phyloP scores from a whole-genome alignment of 2,888 invertebrate species.

The Drosophila longiperda region DNA sequence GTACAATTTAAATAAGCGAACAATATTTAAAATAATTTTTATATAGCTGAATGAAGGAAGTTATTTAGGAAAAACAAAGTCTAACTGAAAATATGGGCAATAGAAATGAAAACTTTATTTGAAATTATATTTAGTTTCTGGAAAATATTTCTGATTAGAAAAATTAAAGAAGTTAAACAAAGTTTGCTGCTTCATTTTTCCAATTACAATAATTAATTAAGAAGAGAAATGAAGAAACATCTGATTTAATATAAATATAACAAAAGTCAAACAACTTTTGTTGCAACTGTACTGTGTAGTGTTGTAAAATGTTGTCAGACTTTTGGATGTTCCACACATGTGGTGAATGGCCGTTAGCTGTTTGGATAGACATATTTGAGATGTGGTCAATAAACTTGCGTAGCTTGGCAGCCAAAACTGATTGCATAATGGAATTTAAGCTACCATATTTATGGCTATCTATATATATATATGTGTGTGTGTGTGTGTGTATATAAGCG shows the following conservation, averaged over 20 bases:
- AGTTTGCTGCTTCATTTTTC: not conserved
- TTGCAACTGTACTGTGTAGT: conserved; percentile 34
- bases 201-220: not conserved
- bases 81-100: conserved; percentile 12
- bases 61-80: too few relatives aligned
- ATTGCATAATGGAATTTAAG: conserved; percentile 76
- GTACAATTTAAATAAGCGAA: not conserved
- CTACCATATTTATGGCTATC: conserved; percentile 37
- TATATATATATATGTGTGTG: not conserved
- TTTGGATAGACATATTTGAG: conserved; percentile 4
- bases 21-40: not conserved
- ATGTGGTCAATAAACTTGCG: conserved; percentile 77
- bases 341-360: conserved; percentile 44
- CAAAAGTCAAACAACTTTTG: not conserved
- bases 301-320: conserved; percentile 15
- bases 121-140: not conserved
- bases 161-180: not conserved
- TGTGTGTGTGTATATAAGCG: conserved; percentile 1
- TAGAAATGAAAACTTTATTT: not conserved
- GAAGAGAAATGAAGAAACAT: fast-evolving
- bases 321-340: not conserved
- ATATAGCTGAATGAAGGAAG: not conserved
- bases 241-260: not conserved
- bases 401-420: conserved; percentile 71
- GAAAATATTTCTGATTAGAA: not conserved